Evolutionary conservation across 2,113 vertebrate species (phyloP).

Genomic region (Chroicocephalus ridibundus): DNA sequence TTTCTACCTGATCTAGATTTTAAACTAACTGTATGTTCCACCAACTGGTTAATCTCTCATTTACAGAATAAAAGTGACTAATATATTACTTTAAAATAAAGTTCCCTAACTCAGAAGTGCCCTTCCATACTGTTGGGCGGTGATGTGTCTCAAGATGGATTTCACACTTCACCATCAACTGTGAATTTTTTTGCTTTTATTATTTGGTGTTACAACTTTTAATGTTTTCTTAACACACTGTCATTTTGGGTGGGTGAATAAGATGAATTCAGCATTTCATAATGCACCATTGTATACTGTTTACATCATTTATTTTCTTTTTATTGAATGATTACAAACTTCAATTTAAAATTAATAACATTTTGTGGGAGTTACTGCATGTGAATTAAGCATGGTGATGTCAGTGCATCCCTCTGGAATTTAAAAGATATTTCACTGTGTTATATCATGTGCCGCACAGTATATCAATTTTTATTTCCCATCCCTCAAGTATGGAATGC

Average conservation of each 20-base stretch:
- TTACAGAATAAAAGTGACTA: conserved; percentile 8
- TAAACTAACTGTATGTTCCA: neutral
- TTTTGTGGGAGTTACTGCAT: conserved; percentile 65
- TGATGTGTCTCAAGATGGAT: neutral
- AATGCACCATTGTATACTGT: conserved; percentile 55
- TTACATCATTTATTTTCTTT: conserved; percentile 74
- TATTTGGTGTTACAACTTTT: conserved; percentile 53
- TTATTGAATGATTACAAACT: conserved; percentile 67
- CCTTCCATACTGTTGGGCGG: neutral
- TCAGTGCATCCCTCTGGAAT: conserved; percentile 73
- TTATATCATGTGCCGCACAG: conserved; percentile 75
- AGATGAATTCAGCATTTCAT: conserved; percentile 56
- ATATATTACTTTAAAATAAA: neutral
- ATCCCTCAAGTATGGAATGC: conserved; percentile 79
- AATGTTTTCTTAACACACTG: conserved; percentile 43
- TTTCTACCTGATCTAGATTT: neutral
- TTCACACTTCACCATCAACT: conserved; percentile 10
- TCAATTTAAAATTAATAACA: conserved; percentile 69
- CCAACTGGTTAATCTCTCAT: neutral
- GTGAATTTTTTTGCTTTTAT: conserved; percentile 46
- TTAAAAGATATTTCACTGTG: conserved; percentile 76
- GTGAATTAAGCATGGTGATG: conserved; percentile 74
- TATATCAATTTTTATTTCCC: conserved; percentile 85
- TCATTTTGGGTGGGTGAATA: conserved; percentile 4
- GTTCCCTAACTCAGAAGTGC: neutral